Evolutionary conservation across 2,888 invertebrate genomes (phyloP).

Genomic region (Chrysolina oricalcia): DNA sequence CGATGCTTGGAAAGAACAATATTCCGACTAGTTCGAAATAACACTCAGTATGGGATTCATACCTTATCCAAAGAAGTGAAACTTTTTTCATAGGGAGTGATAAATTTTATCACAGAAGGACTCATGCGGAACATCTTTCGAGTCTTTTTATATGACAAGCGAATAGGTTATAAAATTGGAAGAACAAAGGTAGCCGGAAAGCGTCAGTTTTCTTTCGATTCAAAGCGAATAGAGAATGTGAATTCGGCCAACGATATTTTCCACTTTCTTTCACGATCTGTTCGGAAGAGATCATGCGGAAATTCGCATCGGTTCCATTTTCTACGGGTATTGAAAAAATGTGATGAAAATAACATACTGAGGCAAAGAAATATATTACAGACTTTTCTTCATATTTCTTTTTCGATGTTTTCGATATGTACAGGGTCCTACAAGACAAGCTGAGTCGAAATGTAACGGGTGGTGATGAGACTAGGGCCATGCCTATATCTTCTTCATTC

Average conservation of each 20-base stretch:
- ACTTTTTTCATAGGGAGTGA: neutral
- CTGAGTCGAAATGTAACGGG: no score
- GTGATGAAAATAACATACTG: constrained; percentile 17
- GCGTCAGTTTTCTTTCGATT: neutral
- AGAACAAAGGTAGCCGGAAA: neutral
- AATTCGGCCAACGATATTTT: constrained; percentile 31
- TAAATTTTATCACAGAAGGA: neutral
- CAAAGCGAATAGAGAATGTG: constrained; percentile 26
- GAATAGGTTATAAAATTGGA: neutral
- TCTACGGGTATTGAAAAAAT: neutral
- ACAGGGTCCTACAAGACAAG: no score
- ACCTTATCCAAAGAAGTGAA: neutral
- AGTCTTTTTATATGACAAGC: neutral
- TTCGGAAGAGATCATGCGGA: constrained; percentile 38
- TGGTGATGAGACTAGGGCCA: no score
- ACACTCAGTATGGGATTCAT: neutral
- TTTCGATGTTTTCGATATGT: no score
- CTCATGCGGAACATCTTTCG: neutral
- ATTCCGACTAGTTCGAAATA: no score
- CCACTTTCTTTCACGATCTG: constrained; percentile 34
- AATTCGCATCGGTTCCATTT: constrained; percentile 29
- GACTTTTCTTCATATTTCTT: no score
- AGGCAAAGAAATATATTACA: no score
- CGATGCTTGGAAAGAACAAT: no score
- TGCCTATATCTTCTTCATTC: no score